Evolutionary conservation across 2,797 vertebrate species (phyloP), one percentile per base, ranked within the genome.

Genomic region (Sebastes taczanowskii): DNA sequence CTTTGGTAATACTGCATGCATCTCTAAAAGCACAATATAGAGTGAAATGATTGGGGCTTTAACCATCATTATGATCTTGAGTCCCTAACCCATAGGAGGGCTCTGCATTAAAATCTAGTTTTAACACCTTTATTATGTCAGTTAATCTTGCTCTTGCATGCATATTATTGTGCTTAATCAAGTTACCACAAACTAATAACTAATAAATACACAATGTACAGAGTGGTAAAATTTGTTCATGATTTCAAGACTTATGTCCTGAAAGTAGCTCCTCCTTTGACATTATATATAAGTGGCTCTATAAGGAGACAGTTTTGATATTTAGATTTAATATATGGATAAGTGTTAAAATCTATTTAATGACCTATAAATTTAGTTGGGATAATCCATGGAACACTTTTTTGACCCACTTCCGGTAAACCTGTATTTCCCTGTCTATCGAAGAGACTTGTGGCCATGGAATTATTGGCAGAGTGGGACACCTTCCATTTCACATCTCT

Each of bases 391-490:
- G 23, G 2, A 58, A 18, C 18, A 5, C 0, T 8, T n/a, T 14
- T 18, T n/a, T 46, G 27, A 60, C 16, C 16, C 14, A 0, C 25
- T 58, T 30, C 1, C 7, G 7, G 18, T 29, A 5, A 60, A 13
- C 6, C 60, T 60, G 11, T 30, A 9, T 18, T 34, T 55, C 27
- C 29, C 22, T 27, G 1, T 34, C 56, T 3, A 4, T 25, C n/a
- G 11, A 67, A 68, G 34, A 71, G 4, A 29, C 34, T 16, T 5
- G 1, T 25, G 20, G 3, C 8, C 32, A 27, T 4, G 7, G 3
- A 56, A 70, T 23, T 5, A 25, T 0, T 35, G 16, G 2, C 65
- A 78, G 62, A 90, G 88, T 83, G 76, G 67, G n/a, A 78, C 27
- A 4, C 73, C 76, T 8, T 77, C 5, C 0, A 34, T 55, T 55